Base-by-base conservation (phyloP, 2,888 invertebrate species). In the Ceramica pisi region DNA sequence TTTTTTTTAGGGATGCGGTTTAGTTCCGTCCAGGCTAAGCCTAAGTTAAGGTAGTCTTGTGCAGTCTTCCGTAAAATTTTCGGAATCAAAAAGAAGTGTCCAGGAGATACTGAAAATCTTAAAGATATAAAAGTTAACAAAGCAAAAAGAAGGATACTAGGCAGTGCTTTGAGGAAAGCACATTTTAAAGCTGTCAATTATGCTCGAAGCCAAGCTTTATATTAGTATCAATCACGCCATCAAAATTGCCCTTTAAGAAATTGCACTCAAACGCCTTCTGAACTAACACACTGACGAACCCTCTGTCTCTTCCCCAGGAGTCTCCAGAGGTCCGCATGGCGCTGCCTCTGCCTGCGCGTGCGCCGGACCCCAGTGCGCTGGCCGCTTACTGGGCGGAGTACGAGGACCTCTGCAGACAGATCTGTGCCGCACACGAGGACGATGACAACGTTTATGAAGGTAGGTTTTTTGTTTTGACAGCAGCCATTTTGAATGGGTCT, bases 321-420 rank as follows among this genome's bases (percentile, higher is more conserved):
- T 91, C 94, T n/a, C 95, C 95, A 10, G 95, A 95, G 80, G 93
- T 95, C 78, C 93, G 94, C 62, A 93, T 94, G 94, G 91, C 94
- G 82, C 82, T 92, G 82, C 89, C 92, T 75, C 80, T 91, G 83
- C 86, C 91, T 68, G 88, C 92, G 72, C 94, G 93, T 16, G 94
- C 94, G 80, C 95, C 95, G 50, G 96, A 95, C 86, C 96, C 96
- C 60, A 89, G 94, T 26, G 96, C 97, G 84, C 95, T 97, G 80
- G 96, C 97, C 38, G 97, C 97, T 74, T 97, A 97, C 92, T 97
- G 97, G 97, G 97, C 97, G 41, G 97, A 97, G 86, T 97, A 97
- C 90, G 96, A 97, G 83, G 96, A 97, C 90, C 96, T 97, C 79
- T 96, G 96, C 82, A 96, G 97, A 75, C 96, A 97, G 90, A 96